Percentiles rank a stretch among this genome's conserved stretches.
Evolutionary conservation across 2,888 invertebrate species (phyloP).

Genomic region (Archips xylosteana): DNA sequence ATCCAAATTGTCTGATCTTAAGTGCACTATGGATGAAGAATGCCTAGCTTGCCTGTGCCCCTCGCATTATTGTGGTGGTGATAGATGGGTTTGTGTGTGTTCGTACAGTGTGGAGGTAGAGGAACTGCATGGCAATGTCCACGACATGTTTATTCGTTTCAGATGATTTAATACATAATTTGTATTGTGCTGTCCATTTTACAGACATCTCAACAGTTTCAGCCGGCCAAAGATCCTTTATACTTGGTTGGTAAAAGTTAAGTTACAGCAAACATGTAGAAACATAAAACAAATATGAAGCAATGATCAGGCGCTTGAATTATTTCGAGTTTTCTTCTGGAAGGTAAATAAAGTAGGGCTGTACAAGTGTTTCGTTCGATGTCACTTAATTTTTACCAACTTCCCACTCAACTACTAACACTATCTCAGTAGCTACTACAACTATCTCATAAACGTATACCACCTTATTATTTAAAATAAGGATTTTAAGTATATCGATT

Average conservation of each 20-base stretch:
- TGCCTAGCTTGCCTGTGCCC: no score
- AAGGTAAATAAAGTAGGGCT: background rate
- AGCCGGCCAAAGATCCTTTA: background rate
- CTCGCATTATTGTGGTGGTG: no score
- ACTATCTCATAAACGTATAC: conserved; percentile 71
- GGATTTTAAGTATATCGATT: conserved; percentile 75
- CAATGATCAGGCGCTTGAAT: conserved; percentile 7
- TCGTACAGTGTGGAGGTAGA: no score
- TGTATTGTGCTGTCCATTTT: no score
- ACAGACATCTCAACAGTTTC: background rate
- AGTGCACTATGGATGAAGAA: no score
- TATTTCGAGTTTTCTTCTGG: background rate
- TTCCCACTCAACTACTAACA: conserved; percentile 9
- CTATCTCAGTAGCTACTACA: background rate
- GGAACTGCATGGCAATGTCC: no score
- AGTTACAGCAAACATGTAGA: conserved; percentile 7
- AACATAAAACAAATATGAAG: background rate
- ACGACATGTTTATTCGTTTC: background rate
- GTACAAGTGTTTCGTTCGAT: background rate
- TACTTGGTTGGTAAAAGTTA: background rate
- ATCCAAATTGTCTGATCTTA: no score
- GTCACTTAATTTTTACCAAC: conserved; percentile 17
- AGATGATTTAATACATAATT: background rate
- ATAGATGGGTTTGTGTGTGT: no score
- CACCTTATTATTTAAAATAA: conserved; percentile 80